phyloP scores from a whole-genome alignment of 1,140 invertebrate species.

The Araneus ventricosus region DNA sequence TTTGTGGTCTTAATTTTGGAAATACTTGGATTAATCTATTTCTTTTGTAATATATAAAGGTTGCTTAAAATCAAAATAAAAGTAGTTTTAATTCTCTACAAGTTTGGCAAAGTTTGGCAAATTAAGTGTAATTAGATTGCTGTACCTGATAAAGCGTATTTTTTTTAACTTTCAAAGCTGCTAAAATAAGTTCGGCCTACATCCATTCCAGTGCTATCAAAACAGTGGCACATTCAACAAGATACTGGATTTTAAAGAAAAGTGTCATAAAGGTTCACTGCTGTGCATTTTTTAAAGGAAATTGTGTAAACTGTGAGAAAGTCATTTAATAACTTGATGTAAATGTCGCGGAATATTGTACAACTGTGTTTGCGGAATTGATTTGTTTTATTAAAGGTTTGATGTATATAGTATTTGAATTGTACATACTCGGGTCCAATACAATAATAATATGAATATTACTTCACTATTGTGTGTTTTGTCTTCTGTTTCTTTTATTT shows the following conservation, averaged over 20 bases:
- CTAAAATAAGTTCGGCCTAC: neutral
- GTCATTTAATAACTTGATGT: conserved; percentile 48
- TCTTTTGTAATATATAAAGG: too few relatives aligned
- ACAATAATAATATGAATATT: conserved; percentile 72
- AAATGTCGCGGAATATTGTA: conserved; percentile 71
- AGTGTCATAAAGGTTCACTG: conserved; percentile 22
- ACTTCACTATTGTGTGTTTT: conserved; percentile 62
- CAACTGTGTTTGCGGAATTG: conserved; percentile 53
- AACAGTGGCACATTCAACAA: neutral
- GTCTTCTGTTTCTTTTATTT: neutral
- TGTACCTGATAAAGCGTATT: too few relatives aligned
- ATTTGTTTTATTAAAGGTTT: conserved; percentile 56
- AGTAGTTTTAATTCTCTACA: too few relatives aligned
- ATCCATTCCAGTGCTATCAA: neutral
- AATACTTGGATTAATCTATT: too few relatives aligned
- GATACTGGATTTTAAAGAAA: conserved; percentile 10
- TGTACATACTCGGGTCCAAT: conserved; percentile 70
- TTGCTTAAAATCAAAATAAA: too few relatives aligned
- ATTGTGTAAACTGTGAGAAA: conserved; percentile 52
- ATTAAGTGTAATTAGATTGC: too few relatives aligned
- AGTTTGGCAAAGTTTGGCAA: too few relatives aligned
- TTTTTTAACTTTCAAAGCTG: neutral
- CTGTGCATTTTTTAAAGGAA: conserved; percentile 45
- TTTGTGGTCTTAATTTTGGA: too few relatives aligned
- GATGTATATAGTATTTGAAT: conserved; percentile 68